Evolutionary conservation across 2,888 invertebrate species (phyloP).

Genomic region (Ochropleura leucogaster): DNA sequence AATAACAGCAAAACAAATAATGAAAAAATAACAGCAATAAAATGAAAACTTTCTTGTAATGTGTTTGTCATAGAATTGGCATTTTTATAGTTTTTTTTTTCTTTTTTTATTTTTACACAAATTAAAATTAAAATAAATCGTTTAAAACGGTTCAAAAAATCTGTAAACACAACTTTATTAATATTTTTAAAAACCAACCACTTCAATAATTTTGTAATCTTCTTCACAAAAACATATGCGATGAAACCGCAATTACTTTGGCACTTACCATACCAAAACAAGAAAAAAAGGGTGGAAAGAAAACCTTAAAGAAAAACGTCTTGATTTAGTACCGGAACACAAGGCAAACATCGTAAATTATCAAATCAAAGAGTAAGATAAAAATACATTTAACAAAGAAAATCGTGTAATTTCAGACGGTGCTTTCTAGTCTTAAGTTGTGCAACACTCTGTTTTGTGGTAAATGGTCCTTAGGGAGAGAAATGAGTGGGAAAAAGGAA

Average conservation of each 20-base stretch:
- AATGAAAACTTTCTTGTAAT: neutral
- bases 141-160: too few relatives aligned
- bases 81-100: neutral
- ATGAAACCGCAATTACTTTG: slow-evolving; percentile 32
- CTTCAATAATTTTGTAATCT: neutral
- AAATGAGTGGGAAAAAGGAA: slow-evolving; percentile 26
- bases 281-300: slow-evolving; percentile 28
- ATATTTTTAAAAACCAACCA: neutral
- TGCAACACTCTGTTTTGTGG: slow-evolving; percentile 36
- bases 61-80: neutral
- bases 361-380: slow-evolving; percentile 66
- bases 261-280: slow-evolving; percentile 43
- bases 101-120: too few relatives aligned
- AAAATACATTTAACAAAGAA: slow-evolving; percentile 51
- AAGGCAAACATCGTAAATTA: slow-evolving; percentile 71
- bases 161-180: neutral
- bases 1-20: too few relatives aligned
- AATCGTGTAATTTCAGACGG: slow-evolving; percentile 30
- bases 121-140: too few relatives aligned
- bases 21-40: too few relatives aligned
- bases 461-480: slow-evolving; percentile 49
- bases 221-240: neutral
- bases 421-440: slow-evolving; percentile 44
- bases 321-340: slow-evolving; percentile 66
- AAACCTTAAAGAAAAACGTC: slow-evolving; percentile 26